phyloP scores from a whole-genome alignment of 2,888 invertebrate genomes.

The Lithophane semibrunnea region DNA sequence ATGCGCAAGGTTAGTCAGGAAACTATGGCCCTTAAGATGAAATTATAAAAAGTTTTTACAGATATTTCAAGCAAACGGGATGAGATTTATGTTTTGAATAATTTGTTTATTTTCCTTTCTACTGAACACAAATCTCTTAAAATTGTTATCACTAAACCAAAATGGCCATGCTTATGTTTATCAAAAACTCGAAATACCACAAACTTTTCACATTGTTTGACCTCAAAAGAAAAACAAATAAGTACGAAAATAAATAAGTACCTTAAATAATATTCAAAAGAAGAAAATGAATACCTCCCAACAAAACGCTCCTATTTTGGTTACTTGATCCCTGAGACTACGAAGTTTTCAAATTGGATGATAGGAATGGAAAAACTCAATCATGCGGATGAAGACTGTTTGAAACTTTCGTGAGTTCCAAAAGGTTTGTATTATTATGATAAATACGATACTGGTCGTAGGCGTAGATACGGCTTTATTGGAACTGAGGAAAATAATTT shows the following conservation, averaged over 20 bases:
- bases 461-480: conserved; percentile 18
- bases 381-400: conserved; percentile 52
- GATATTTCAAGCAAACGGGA: background rate
- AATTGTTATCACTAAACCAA: background rate
- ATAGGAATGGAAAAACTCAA: conserved; percentile 61
- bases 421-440: conserved; percentile 41
- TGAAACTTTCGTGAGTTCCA: conserved; percentile 48
- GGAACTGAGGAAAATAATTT: conserved; percentile 7
- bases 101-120: conserved; percentile 2
- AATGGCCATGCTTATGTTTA: conserved; percentile 3
- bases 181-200: conserved; percentile 9
- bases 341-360: conserved; percentile 60
- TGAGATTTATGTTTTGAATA: background rate
- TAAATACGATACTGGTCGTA: conserved; percentile 23
- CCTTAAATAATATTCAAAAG: conserved; percentile 24
- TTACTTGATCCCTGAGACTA: conserved; percentile 50
- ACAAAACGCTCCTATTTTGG: conserved; percentile 52
- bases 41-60: background rate
- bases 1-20: too few relatives aligned
- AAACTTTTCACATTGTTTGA: conserved; percentile 31
- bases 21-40: background rate
- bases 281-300: conserved; percentile 44
- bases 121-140: background rate
- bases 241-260: conserved; percentile 25
- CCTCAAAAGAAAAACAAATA: conserved; percentile 33